phyloP scores from a whole-genome alignment of 2,113 vertebrate species.

The Phylloscopus trochiloides region DNA sequence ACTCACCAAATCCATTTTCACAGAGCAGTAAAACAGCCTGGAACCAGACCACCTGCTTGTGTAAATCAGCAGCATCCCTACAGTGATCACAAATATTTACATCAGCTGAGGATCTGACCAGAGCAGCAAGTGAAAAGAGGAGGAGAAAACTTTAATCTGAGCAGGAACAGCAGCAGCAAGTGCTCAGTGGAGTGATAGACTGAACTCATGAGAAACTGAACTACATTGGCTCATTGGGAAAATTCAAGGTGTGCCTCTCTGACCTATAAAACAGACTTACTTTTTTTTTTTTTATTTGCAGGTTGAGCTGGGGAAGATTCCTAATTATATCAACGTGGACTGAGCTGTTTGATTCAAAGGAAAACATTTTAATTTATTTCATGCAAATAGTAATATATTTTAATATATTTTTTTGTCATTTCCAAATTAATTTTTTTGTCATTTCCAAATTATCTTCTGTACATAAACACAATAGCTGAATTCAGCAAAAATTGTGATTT shows the following conservation, averaged over 20 bases:
- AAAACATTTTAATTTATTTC: neutral
- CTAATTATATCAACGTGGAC: neutral
- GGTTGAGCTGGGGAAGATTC: neutral
- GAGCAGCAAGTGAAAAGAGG: neutral
- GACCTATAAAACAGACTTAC: neutral
- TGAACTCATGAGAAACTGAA: neutral
- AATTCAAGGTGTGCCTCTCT: neutral
- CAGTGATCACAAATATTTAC: neutral
- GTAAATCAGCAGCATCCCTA: conserved; percentile 4
- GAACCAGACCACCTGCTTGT: neutral
- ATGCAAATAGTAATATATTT: neutral
- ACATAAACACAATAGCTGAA: neutral
- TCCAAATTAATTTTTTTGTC: fast-evolving
- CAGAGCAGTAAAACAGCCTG: neutral
- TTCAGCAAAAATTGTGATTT: neutral
- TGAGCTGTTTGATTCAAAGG: neutral
- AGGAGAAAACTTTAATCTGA: neutral
- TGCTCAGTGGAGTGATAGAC: neutral
- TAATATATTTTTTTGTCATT: neutral
- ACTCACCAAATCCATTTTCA: neutral
- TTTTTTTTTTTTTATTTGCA: neutral
- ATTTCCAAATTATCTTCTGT: neutral
- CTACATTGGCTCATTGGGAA: neutral
- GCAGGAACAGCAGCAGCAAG: neutral
- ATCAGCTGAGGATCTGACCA: neutral